These are phyloP conservation scores for Melanotaenia duboulayi DNA, from an alignment of 2,113 vertebrate species.

Conservation along the genomic window DNA sequence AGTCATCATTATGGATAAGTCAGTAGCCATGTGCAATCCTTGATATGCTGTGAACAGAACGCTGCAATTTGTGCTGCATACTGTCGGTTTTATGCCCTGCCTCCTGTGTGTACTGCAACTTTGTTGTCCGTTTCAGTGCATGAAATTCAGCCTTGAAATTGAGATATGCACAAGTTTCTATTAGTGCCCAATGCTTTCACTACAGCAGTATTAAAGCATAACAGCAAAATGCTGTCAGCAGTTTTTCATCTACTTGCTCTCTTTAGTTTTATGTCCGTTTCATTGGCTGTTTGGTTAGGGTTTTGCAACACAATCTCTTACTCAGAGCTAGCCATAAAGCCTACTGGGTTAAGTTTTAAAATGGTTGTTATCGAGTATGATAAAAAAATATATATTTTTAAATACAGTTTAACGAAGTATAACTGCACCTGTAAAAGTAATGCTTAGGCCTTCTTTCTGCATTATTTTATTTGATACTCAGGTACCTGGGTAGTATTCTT, in stretches of 20 bases:
- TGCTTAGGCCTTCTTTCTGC: not conserved
- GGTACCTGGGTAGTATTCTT: not conserved
- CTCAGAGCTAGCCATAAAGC: no score
- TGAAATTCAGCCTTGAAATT: no score
- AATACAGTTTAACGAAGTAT: not conserved
- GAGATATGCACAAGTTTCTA: no score
- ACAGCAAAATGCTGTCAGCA: no score
- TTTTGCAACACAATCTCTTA: no score
- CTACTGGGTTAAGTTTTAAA: no score
- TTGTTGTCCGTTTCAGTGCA: not conserved
- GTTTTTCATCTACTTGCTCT: no score
- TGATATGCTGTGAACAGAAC: not conserved
- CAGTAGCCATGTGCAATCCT: not conserved
- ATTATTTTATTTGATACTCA: not conserved
- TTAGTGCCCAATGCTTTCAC: no score
- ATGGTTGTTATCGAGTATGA: no score
- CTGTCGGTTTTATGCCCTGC: not conserved
- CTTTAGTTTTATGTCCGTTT: not conserved
- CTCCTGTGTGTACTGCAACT: not conserved
- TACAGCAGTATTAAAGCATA: no score
- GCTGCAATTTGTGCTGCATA: not conserved
- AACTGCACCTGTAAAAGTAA: not conserved
- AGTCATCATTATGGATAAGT: not conserved
- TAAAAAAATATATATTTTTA: not conserved
- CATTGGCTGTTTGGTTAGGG: not conserved